A percentile compares a stretch with the other conserved stretches of the same genome.
Conservation (phyloP, 1,140 invertebrate genomes). For the Helicoverpa armigera region DNA sequence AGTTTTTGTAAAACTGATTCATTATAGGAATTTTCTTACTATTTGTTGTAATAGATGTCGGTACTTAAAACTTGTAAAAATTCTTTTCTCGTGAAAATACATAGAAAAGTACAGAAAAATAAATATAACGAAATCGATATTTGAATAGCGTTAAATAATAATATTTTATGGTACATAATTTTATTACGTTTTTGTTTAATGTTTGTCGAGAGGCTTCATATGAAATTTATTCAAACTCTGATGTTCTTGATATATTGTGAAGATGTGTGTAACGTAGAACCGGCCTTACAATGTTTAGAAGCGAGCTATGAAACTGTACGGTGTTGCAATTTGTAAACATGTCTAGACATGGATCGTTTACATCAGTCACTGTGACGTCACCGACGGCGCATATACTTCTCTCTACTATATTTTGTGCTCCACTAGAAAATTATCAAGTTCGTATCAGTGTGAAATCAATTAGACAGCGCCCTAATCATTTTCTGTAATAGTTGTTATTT, state of each 20-base stretch:
- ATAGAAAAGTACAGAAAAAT: conserved; percentile 65
- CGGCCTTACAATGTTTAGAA: conserved; percentile 68
- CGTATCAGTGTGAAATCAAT: conserved; percentile 17
- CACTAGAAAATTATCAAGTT: conserved; percentile 4
- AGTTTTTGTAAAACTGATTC: conserved; percentile 59
- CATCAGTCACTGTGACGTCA: conserved; percentile 17
- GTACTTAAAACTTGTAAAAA: conserved; percentile 75
- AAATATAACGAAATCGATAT: conserved; percentile 69
- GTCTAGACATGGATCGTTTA: conserved; percentile 9
- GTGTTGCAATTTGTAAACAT: conserved; percentile 50
- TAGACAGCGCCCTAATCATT: conserved; percentile 17
- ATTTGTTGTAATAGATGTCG: conserved; percentile 72
- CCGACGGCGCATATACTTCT: neutral
- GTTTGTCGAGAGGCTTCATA: conserved; percentile 58
- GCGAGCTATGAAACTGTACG: conserved; percentile 53
- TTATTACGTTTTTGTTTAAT: conserved; percentile 53
- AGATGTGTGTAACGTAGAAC: conserved; percentile 70
- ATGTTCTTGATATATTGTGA: conserved; percentile 62
- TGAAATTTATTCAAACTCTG: conserved; percentile 65
- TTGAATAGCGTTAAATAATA: conserved; percentile 66
- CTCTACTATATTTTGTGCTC: neutral
- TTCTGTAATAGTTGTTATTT: conserved; percentile 11
- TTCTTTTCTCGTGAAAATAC: conserved; percentile 62
- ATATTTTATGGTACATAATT: conserved; percentile 58
- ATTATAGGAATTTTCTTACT: conserved; percentile 62